Percentiles rank a stretch among this genome's conserved stretches.
These are phyloP conservation scores for Pherbina coryleti DNA, from an alignment of 2,888 invertebrate genomes.

Conservation along the genomic window DNA sequence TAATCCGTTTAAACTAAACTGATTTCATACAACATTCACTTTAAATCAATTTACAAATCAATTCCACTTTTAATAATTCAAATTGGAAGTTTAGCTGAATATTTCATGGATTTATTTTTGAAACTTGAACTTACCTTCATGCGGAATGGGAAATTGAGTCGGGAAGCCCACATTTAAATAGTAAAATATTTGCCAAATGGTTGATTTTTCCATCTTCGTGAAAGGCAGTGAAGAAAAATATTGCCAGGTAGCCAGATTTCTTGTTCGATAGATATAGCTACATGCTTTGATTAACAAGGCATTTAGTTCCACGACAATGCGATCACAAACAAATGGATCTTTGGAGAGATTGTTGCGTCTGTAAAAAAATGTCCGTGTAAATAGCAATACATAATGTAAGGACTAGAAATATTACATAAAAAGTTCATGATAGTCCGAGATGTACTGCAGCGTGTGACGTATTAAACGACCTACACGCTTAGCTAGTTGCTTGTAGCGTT, in stretches of 20 bases:
- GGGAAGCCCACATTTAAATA: slow-evolving; percentile 74
- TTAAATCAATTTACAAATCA: no score
- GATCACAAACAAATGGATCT: slow-evolving; percentile 71
- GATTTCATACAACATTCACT: no score
- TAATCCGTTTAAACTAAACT: no score
- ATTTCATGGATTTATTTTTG: slow-evolving; percentile 6
- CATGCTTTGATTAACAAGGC: slow-evolving; percentile 79
- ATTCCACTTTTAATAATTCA: no score
- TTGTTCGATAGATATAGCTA: slow-evolving; percentile 78
- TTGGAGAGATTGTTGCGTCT: slow-evolving; percentile 65
- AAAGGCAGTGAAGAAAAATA: slow-evolving; percentile 84
- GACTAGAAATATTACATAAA: slow-evolving; percentile 57
- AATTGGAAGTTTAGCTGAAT: no score
- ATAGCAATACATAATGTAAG: neutral
- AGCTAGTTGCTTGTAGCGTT: slow-evolving; percentile 75
- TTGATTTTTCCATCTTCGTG: slow-evolving; percentile 72
- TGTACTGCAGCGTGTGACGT: slow-evolving; percentile 80
- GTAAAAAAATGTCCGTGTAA: neutral
- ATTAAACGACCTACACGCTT: slow-evolving; percentile 78
- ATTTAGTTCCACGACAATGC: slow-evolving; percentile 81
- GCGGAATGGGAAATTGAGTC: slow-evolving; percentile 57
- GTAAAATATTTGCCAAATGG: slow-evolving; percentile 78
- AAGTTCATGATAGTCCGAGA: slow-evolving; percentile 74
- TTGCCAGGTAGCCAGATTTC: slow-evolving; percentile 84
- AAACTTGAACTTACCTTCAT: slow-evolving; percentile 45